Evolutionary conservation across 2,888 invertebrate species (phyloP).

Genomic region (Peribatodes rhomboidaria): DNA sequence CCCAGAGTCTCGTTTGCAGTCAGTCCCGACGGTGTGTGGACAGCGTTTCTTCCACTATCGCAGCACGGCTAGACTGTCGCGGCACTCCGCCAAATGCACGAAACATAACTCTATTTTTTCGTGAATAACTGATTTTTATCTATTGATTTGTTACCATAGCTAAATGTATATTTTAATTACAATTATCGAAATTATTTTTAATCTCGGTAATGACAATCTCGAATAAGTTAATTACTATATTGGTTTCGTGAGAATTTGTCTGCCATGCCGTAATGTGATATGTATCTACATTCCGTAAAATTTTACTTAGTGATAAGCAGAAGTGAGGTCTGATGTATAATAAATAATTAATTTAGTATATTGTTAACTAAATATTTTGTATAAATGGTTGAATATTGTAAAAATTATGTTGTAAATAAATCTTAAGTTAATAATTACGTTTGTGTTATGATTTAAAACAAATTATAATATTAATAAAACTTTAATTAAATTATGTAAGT

Average conservation of each 20-base stretch:
- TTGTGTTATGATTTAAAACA: slow-evolving; percentile 45
- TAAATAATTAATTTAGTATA: slow-evolving; percentile 75
- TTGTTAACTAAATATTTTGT: slow-evolving; percentile 86
- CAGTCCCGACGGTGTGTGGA: no score
- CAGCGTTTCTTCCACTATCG: no score
- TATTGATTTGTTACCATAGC: slow-evolving; percentile 80
- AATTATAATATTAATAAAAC: slow-evolving; percentile 8
- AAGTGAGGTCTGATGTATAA: slow-evolving; percentile 83
- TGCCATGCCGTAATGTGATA: slow-evolving; percentile 82
- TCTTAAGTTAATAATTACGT: slow-evolving; percentile 76
- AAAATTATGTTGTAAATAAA: slow-evolving; percentile 86
- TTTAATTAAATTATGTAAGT: slow-evolving; percentile 22
- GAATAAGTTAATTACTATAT: slow-evolving; percentile 47
- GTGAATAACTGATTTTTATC: slow-evolving; percentile 38
- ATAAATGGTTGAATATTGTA: slow-evolving; percentile 85
- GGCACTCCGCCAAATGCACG: neutral
- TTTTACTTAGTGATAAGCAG: slow-evolving; percentile 73
- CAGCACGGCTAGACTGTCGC: neutral
- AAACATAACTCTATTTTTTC: slow-evolving; percentile 31
- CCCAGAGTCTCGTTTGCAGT: no score
- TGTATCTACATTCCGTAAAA: slow-evolving; percentile 70
- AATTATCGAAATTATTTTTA: slow-evolving; percentile 60
- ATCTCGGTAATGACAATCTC: slow-evolving; percentile 48
- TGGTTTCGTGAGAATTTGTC: slow-evolving; percentile 61
- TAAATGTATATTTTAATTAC: slow-evolving; percentile 70